These are phyloP conservation scores for Megaptera novaeangliae DNA, from an alignment of 2,113 vertebrate genomes.

Conservation along the genomic window DNA sequence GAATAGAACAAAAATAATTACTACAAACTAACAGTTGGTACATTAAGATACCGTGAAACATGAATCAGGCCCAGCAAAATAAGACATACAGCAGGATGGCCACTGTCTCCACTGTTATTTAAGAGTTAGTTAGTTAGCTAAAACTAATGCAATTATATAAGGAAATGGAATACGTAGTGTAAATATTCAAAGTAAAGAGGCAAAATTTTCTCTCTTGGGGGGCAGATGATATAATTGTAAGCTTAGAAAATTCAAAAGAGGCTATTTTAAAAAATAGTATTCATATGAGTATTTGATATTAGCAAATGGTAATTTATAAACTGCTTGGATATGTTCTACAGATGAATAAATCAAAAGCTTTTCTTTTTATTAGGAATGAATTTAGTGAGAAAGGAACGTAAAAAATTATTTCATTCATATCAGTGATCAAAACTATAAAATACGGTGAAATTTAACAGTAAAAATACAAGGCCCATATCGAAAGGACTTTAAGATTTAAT, in stretches of 20 bases:
- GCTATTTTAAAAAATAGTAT: neutral
- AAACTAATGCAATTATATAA: neutral
- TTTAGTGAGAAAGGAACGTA: neutral
- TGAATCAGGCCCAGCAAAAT: neutral
- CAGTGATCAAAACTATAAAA: neutral
- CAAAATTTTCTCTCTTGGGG: neutral
- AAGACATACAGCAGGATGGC: neutral
- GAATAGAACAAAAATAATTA: conserved; percentile 16
- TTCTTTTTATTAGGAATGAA: neutral
- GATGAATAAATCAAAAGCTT: neutral
- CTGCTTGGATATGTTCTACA: neutral
- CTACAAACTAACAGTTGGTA: neutral
- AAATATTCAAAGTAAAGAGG: neutral
- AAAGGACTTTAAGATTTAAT: neutral
- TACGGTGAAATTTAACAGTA: neutral
- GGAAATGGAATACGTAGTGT: neutral
- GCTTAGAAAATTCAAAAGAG: neutral
- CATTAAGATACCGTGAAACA: neutral
- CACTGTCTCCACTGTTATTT: neutral
- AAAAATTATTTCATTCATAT: neutral
- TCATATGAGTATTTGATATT: neutral
- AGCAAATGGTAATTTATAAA: neutral
- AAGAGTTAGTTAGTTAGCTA: neutral
- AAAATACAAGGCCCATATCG: neutral
- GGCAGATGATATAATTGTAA: neutral